Base-by-base conservation (phyloP, 2,797 vertebrate species). In the Sparidentex hasta region DNA sequence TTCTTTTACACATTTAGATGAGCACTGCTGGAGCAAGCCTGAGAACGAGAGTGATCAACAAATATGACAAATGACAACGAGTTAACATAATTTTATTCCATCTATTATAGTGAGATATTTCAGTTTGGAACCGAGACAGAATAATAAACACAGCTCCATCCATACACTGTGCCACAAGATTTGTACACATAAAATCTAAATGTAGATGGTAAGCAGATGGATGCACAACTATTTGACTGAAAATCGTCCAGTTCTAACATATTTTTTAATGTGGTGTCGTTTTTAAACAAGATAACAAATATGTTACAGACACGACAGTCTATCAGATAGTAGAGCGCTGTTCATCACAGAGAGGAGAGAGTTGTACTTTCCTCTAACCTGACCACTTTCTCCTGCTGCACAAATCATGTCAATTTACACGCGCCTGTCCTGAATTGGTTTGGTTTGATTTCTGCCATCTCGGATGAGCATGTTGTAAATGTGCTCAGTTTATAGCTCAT, bases 401-500 rank as follows among this genome's bases (percentile, higher is more conserved):
- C 16, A 50, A 23, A 25, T 66, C 33, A 50, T 74, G 20, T 62
- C 58, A 55, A 20, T 74, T 74, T 63, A 69, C 55, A 38, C 58
- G 25, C 18, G 41, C 65, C 59, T 65, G 47, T 29, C 56, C 33
- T 65, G 63, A 74, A 76, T 38, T 14, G 55, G n/a, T n/a, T 38
- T 20, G 52, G 44, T 68, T 69, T 68, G 62, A 79, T 54, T 80
- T 62, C 46, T 59, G 52, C 46, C 38, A 71, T 54, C 17, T 65
- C 57, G 16, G 67, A 84, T 25, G 17, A 84, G 55, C 72, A 76
- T 54, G 44, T 71, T 82, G 68, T 47, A 54, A 65, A 52, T 65
- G 48, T 51, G 18, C 62, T 57, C 5, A n/a, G 50, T 80, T 56
- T 59, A 64, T 7, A 11, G 59, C 69, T 18, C 0, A 4, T 58